These are phyloP conservation scores for Aratinga solstitialis DNA, from an alignment of 2,797 vertebrate species.

Conservation along the genomic window DNA sequence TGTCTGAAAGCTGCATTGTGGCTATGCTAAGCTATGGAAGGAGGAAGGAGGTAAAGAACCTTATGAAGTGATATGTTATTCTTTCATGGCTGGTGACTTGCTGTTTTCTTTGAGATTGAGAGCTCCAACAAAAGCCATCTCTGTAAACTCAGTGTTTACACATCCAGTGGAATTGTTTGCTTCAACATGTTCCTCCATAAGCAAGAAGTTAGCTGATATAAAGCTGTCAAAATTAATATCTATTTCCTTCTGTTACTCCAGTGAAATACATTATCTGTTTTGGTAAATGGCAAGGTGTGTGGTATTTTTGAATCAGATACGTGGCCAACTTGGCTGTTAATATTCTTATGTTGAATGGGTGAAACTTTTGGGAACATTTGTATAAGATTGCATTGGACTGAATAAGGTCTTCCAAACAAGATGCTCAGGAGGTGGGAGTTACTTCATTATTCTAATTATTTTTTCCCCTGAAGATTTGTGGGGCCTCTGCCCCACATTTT, in stretches of 20 bases:
- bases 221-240: background rate
- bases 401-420: background rate
- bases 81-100: background rate
- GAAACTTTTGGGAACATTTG: background rate
- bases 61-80: background rate
- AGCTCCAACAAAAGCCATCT: background rate
- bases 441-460: background rate
- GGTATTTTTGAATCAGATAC: background rate
- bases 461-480: background rate
- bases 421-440: background rate
- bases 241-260: background rate
- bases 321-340: background rate
- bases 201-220: background rate
- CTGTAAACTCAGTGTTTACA: background rate
- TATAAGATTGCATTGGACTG: background rate
- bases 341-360: background rate
- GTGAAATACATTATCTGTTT: background rate
- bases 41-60: background rate
- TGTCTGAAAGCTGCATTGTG: background rate
- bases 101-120: background rate
- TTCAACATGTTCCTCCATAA: background rate
- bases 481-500: background rate
- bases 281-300: background rate
- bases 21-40: background rate
- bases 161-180: background rate